Conservation (phyloP, 2,797 vertebrate species). For the Myotis planiceps region DNA sequence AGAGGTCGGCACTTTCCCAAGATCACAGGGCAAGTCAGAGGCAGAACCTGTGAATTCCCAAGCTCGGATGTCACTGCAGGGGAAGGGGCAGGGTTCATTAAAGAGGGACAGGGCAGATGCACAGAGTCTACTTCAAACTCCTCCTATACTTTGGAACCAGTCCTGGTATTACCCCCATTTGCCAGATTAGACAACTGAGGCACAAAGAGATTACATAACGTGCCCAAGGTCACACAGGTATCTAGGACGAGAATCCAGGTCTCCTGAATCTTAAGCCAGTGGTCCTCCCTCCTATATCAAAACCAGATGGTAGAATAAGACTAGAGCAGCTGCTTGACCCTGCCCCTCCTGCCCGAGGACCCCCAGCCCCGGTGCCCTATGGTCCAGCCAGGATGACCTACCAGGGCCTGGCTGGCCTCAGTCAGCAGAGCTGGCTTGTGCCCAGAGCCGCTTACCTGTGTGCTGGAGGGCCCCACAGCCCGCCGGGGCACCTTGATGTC, state of each 20-base stretch:
- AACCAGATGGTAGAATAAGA: not conserved
- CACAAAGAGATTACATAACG: slow-evolving; percentile 62
- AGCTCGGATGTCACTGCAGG: not conserved
- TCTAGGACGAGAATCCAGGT: slow-evolving; percentile 76
- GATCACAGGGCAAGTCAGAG: slow-evolving; percentile 51
- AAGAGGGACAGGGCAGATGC: not conserved
- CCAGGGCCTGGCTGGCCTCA: not conserved
- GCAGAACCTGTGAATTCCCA: not conserved
- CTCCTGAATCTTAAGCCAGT: slow-evolving; percentile 73
- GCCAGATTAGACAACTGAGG: slow-evolving; percentile 73
- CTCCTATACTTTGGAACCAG: not conserved
- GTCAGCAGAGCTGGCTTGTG: not conserved
- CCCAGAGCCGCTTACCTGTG: slow-evolving; percentile 89
- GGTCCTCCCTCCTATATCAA: slow-evolving; percentile 19
- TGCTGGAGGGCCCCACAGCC: slow-evolving; percentile 98
- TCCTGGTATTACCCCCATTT: not conserved
- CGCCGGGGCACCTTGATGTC: slow-evolving; percentile 99
- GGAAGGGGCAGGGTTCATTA: not conserved
- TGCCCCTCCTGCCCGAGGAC: not conserved
- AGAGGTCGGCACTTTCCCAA: not conserved
- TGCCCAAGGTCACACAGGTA: slow-evolving; percentile 72
- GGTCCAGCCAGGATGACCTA: not conserved
- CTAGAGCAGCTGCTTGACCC: not conserved
- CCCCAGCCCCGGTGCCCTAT: not conserved
- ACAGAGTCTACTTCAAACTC: not conserved